phyloP scores from a whole-genome alignment of 1,140 invertebrate genomes.

The Diachasmimorpha longicaudata region DNA sequence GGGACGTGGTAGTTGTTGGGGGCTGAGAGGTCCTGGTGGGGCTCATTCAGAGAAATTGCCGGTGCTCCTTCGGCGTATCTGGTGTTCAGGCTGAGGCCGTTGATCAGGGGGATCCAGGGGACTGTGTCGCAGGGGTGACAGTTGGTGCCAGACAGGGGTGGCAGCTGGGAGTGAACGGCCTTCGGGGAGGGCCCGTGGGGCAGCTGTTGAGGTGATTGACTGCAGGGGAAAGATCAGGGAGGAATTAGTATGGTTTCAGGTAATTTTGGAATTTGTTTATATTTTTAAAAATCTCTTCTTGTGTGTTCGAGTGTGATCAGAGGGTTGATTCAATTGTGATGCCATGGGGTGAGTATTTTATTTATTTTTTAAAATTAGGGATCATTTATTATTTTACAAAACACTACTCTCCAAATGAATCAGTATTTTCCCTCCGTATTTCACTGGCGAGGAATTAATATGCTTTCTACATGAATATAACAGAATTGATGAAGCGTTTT shows the following conservation, averaged over 20 bases:
- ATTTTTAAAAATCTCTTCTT: background rate
- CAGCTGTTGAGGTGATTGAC: background rate
- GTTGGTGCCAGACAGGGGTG: conserved; percentile 49
- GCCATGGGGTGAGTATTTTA: no score
- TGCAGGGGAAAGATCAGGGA: background rate
- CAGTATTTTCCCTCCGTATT: background rate
- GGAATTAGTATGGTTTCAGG: background rate
- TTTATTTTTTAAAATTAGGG: no score
- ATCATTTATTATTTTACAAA: no score
- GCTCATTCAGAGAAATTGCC: background rate
- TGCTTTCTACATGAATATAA: background rate
- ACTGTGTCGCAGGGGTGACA: conserved; percentile 78
- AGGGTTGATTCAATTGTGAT: no score
- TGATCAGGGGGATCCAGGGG: conserved; percentile 77
- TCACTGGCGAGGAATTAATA: background rate
- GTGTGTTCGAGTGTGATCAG: no score
- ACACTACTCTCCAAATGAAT: no score
- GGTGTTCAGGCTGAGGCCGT: background rate
- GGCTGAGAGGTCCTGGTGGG: background rate
- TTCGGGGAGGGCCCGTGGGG: conserved; percentile 23
- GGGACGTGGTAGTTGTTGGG: conserved; percentile 11
- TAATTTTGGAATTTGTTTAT: background rate
- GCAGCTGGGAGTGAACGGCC: conserved; percentile 18
- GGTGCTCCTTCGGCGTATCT: conserved; percentile 23
- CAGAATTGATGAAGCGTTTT: background rate